Percentiles rank a stretch among this genome's conserved stretches.
Conservation (phyloP, 2,888 invertebrate species). For the Synergus japonicus region DNA sequence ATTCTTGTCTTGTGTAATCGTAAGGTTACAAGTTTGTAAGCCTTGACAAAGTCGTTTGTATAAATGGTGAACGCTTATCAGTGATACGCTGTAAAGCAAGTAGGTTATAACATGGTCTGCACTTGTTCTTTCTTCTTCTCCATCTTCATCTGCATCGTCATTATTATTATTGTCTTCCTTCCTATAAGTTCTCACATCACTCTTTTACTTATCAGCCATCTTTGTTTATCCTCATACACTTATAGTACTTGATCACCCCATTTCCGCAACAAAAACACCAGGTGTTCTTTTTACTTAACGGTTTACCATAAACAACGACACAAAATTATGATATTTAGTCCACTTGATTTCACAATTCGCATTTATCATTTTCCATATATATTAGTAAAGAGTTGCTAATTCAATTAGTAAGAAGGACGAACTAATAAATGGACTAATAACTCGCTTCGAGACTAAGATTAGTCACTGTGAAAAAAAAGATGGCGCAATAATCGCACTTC, state of each 20-base stretch:
- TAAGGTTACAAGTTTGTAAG: background rate
- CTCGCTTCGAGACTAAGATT: background rate
- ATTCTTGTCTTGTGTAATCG: background rate
- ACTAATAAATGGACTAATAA: too few relatives aligned
- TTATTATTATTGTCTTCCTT: conserved; percentile 38
- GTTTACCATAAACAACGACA: background rate
- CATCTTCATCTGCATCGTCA: conserved; percentile 27
- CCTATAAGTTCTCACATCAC: conserved; percentile 35
- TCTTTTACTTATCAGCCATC: conserved; percentile 26
- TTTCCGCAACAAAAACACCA: conserved; percentile 23
- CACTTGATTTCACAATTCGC: background rate
- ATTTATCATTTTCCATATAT: too few relatives aligned
- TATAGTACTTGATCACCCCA: background rate
- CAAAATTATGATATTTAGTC: background rate
- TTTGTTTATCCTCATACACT: conserved; percentile 20
- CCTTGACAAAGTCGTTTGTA: background rate
- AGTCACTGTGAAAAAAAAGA: background rate
- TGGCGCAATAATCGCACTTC: background rate
- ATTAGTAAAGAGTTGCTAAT: too few relatives aligned
- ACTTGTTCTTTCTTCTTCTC: conserved; percentile 17
- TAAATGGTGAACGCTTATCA: conserved; percentile 19
- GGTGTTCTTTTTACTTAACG: conserved; percentile 25
- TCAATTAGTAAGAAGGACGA: too few relatives aligned
- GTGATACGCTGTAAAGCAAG: conserved; percentile 25
- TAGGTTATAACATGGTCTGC: conserved; percentile 11